Percentiles rank a stretch among this genome's conserved stretches.
These are phyloP conservation scores for Chaetoderma sp. DNA, from an alignment of 2,888 invertebrate genomes.

Conservation along the genomic window DNA sequence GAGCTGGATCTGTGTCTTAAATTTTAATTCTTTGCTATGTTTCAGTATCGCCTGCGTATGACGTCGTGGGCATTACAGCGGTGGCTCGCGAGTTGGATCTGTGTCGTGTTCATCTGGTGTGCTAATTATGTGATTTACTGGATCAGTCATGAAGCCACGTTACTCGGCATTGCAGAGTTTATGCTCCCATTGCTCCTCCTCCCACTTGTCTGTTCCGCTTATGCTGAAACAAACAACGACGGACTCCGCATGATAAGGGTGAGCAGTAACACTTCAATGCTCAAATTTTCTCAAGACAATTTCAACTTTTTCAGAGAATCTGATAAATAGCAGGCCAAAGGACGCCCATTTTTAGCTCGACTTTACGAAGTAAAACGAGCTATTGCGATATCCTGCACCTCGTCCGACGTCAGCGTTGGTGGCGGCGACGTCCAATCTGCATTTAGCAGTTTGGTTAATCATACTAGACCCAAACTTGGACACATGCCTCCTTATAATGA, in stretches of 20 bases:
- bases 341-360: no score
- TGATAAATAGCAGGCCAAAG: not conserved
- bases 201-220: constrained; percentile 68
- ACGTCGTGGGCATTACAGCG: constrained; percentile 69
- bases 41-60: constrained; percentile 64
- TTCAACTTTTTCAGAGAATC: no score
- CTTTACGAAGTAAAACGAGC: no score
- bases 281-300: no score
- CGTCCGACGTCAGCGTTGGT: no score
- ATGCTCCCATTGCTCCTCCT: constrained; percentile 66
- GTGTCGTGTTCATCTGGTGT: constrained; percentile 66
- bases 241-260: constrained; percentile 68
- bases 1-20: no score
- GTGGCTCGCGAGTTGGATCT: constrained; percentile 68
- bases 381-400: no score
- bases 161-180: constrained; percentile 66
- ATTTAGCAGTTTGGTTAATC: no score
- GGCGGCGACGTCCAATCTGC: no score
- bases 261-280: constrained; percentile 26
- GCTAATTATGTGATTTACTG: constrained; percentile 67
- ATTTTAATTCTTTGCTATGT: not conserved
- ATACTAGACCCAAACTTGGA: no score
- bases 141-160: constrained; percentile 62
- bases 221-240: constrained; percentile 70
- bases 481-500: no score